Percentiles rank a stretch among this genome's conserved stretches.
Evolutionary conservation across 2,888 invertebrate species (phyloP).

Genomic region (Eremobia ochroleuca): DNA sequence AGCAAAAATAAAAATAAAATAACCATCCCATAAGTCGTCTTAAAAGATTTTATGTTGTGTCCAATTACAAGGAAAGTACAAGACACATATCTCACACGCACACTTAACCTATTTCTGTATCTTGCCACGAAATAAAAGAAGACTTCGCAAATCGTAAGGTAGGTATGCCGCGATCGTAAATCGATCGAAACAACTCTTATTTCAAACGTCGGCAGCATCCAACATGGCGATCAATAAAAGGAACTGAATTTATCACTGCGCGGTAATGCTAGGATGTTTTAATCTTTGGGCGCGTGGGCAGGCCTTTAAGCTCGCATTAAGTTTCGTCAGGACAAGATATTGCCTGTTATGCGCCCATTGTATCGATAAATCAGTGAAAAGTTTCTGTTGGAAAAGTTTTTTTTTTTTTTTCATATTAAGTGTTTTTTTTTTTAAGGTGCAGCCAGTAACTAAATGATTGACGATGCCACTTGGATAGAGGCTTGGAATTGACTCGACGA

Average conservation of each 20-base stretch:
- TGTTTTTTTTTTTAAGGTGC: background rate
- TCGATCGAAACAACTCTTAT: conserved; percentile 68
- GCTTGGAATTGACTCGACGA: too few relatives aligned
- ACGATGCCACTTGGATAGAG: too few relatives aligned
- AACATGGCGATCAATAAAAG: conserved; percentile 73
- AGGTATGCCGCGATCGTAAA: conserved; percentile 63
- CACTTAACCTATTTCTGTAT: conserved; percentile 59
- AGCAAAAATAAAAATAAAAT: background rate
- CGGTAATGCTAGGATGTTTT: conserved; percentile 72
- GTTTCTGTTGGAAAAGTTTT: conserved; percentile 1
- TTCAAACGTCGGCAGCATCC: conserved; percentile 70
- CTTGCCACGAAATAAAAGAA: conserved; percentile 49
- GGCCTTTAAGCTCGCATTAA: conserved; percentile 67
- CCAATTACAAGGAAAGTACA: conserved; percentile 39
- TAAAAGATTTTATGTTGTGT: conserved; percentile 41
- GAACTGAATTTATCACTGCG: conserved; percentile 72
- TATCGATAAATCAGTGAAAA: conserved; percentile 47
- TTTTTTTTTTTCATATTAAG: background rate
- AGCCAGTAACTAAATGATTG: background rate
- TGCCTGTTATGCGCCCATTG: conserved; percentile 50
- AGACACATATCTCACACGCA: conserved; percentile 39
- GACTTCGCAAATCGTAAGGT: conserved; percentile 54
- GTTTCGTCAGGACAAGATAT: conserved; percentile 61
- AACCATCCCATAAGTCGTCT: conserved; percentile 6
- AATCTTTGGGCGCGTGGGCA: conserved; percentile 71